Base-by-base conservation (phyloP, 2,113 vertebrate genomes). In the Toxotes chatareus region DNA sequence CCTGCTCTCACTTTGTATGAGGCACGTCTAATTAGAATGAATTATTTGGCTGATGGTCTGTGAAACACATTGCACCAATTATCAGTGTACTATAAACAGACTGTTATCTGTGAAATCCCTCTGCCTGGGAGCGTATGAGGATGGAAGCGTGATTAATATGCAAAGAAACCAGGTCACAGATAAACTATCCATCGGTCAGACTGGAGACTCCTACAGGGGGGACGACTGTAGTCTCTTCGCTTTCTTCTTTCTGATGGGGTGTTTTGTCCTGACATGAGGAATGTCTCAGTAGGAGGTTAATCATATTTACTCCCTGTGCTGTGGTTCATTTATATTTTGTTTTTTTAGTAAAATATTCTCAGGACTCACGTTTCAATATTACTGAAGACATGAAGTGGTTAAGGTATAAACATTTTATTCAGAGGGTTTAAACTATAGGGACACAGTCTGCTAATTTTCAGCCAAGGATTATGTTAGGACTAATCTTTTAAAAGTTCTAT, bases 71-170 rank as follows among this genome's bases (percentile, higher is more conserved):
- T 77, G 82, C 47, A 4, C 81, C 88, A 85, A 66, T 91, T 91
- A 91, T 88, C 85, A 83, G 76, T n/a, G 63, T 76, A 80, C 86
- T 87, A 84, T 86, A 88, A 93, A 93, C 88, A 90, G 90, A 85
- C 79, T 34, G 81, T 89, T 93, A 92, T 93, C 93, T 93, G 88
- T 91, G 88, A 94, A 90, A 90, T 92, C 89, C 82, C 85, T 71
- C 79, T 86, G 86, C 83, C 73, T 88, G 71, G 12, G 44, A 82
- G 85, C 69, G 47, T 36, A 38, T 8, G 10, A 79, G 64, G 69
- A 77, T 61, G 75, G 82, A 83, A 86, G 80, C 57, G 36, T 82
- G 80, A 93, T 94, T 93, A 93, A 93, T 88, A 94, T 86, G 87
- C 91, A 91, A 80, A 76, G 67, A 95, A 94, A 93, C 80, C 88